A percentile compares a stretch with the other conserved stretches of the same genome.
Evolutionary conservation across 2,797 vertebrate genomes (phyloP).

Genomic region (Sebastes itinus): DNA sequence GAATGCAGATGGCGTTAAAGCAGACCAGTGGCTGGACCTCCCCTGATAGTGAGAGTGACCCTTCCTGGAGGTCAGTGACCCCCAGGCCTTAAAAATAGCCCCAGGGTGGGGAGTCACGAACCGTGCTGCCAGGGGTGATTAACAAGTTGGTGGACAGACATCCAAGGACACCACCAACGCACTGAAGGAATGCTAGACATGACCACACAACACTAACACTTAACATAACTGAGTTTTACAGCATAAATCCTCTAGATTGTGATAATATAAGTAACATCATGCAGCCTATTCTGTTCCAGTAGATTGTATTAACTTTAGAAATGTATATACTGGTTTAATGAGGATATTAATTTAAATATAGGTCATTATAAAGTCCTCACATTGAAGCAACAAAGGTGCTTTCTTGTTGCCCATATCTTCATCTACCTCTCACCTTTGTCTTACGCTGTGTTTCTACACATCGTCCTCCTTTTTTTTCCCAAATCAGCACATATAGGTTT

Average conservation of each 20-base stretch:
- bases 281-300: background rate
- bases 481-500: background rate
- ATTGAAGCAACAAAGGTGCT: background rate
- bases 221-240: background rate
- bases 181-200: slow-evolving; percentile 33
- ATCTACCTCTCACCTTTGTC: background rate
- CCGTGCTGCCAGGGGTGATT: slow-evolving; percentile 36
- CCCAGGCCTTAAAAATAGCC: slow-evolving; percentile 57
- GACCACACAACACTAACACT: slow-evolving; percentile 6
- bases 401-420: background rate
- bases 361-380: background rate
- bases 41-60: slow-evolving; percentile 72
- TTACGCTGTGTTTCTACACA: no score
- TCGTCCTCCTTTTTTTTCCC: background rate
- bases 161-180: slow-evolving; percentile 29
- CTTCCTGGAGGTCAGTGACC: slow-evolving; percentile 63
- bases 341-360: background rate
- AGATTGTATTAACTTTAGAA: background rate
- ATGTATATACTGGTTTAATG: background rate
- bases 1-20: slow-evolving; percentile 44
- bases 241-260: background rate
- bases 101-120: slow-evolving; percentile 31
- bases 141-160: slow-evolving; percentile 48
- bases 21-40: slow-evolving; percentile 42
- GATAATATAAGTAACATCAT: background rate